A percentile compares a stretch with the other conserved stretches of the same genome.
Evolutionary conservation across 2,113 vertebrate genomes (phyloP).

Genomic region (Desmodus rotundus): DNA sequence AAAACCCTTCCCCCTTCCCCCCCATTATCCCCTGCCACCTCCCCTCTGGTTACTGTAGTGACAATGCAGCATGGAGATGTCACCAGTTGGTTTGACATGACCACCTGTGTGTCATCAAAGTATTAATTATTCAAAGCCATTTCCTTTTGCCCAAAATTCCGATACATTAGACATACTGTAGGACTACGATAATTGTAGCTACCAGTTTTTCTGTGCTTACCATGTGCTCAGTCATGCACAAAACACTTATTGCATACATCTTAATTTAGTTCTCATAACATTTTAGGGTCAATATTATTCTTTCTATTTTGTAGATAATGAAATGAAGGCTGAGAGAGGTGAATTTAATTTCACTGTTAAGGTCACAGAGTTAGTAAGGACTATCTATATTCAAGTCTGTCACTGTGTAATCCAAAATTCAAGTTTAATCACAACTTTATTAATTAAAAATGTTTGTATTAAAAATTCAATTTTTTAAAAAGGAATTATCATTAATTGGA

Average conservation of each 20-base stretch:
- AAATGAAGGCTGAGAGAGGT: neutral
- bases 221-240: neutral
- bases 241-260: neutral
- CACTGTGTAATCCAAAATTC: neutral
- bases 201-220: neutral
- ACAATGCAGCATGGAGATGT: no score
- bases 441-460: neutral
- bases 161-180: neutral
- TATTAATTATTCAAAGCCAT: neutral
- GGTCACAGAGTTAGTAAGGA: neutral
- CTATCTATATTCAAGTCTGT: neutral
- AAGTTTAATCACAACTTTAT: neutral
- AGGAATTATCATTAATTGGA: neutral
- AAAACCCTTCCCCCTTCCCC: no score
- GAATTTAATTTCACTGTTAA: neutral
- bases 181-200: neutral
- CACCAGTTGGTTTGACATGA: no score
- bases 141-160: neutral
- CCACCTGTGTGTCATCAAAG: no score
- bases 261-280: neutral
- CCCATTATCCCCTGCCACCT: no score
- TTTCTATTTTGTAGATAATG: neutral
- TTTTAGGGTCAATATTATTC: neutral
- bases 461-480: neutral
- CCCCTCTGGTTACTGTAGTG: no score